Evolutionary conservation across 1,140 invertebrate species (phyloP).

Genomic region (Philaenus spumarius): DNA sequence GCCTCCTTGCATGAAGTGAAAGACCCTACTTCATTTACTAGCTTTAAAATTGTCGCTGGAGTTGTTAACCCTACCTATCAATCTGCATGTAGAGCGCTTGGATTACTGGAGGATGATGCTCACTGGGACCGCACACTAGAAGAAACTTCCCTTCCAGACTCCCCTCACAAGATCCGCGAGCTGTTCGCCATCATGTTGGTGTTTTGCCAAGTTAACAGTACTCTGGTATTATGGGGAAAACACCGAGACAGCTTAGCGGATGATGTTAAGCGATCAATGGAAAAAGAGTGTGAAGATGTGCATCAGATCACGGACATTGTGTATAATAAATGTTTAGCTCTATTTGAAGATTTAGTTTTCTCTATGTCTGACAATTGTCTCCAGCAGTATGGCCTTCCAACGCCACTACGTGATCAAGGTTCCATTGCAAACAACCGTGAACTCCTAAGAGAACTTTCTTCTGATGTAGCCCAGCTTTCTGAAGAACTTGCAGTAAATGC

Average conservation of each 20-base stretch:
- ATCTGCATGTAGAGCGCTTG: no score
- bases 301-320: not conserved
- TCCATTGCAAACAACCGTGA: not conserved
- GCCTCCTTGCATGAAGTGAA: no score
- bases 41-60: no score
- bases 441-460: not conserved
- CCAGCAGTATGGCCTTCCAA: no score
- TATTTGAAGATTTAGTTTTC: not conserved
- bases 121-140: conserved; percentile 12
- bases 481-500: not conserved
- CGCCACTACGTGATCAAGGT: not conserved
- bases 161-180: conserved; percentile 12
- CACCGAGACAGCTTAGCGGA: not conserved
- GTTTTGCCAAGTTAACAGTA: not conserved
- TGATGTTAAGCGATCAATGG: not conserved
- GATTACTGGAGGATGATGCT: no score
- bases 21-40: no score
- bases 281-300: not conserved
- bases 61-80: no score
- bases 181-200: conserved; percentile 10
- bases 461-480: not conserved
- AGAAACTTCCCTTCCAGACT: not conserved
- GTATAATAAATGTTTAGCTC: not conserved
- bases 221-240: conserved; percentile 6
- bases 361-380: not conserved